Percentiles rank a stretch among this genome's conserved stretches.
phyloP scores from a whole-genome alignment of 2,797 vertebrate species.

The Anomalospiza imberbis region DNA sequence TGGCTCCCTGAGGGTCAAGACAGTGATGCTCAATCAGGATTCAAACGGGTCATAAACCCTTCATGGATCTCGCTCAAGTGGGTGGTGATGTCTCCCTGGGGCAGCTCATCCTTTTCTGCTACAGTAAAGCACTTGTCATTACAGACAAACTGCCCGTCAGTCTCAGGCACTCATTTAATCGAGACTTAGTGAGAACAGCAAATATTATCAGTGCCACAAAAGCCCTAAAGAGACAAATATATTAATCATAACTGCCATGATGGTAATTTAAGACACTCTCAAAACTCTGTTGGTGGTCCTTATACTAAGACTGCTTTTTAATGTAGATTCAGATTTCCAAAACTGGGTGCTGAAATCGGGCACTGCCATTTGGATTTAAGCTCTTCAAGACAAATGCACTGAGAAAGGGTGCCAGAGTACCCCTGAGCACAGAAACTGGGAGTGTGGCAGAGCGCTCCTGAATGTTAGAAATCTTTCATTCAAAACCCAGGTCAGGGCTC shows the following conservation, averaged over 20 bases:
- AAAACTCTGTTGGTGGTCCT: conserved; percentile 6
- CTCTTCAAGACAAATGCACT: background rate
- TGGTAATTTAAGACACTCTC: conserved; percentile 28
- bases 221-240: conserved; percentile 66
- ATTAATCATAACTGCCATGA: conserved; percentile 31
- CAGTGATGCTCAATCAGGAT: conserved; percentile 79
- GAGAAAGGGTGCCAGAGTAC: background rate
- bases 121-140: conserved; percentile 78
- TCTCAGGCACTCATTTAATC: conserved; percentile 72
- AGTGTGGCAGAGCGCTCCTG: background rate
- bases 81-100: conserved; percentile 77
- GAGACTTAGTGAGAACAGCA: conserved; percentile 59
- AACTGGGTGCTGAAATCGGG: background rate
- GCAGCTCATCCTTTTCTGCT: conserved; percentile 75
- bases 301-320: background rate
- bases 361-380: background rate
- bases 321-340: background rate
- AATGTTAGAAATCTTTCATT: background rate
- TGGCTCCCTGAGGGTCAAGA: conserved; percentile 78
- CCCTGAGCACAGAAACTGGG: background rate
- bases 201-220: conserved; percentile 46
- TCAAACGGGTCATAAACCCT: conserved; percentile 81
- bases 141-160: conserved; percentile 74
- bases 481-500: background rate
- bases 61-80: conserved; percentile 78